Percentiles rank a stretch among this genome's conserved stretches.
These are phyloP conservation scores for Scaptomyza reducta DNA, from an alignment of 2,888 invertebrate species.

Conservation along the genomic window DNA sequence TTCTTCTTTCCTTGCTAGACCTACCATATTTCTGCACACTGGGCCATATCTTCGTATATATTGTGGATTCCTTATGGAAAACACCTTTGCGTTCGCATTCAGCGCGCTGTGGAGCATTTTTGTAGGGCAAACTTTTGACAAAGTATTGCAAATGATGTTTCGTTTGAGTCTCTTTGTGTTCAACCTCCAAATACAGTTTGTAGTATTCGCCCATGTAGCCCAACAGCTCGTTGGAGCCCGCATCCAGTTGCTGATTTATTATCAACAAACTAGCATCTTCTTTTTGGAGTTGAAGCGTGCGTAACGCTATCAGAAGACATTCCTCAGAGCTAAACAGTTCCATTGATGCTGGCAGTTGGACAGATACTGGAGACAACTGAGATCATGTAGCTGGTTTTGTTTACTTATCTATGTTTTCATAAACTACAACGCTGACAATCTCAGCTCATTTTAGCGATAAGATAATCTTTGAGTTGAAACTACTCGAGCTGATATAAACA, in stretches of 20 bases:
- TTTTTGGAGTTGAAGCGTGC: constrained; percentile 48
- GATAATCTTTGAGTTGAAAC: constrained; percentile 12
- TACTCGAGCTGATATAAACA: constrained; percentile 36
- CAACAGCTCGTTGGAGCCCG: constrained; percentile 66
- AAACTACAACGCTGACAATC: constrained; percentile 6
- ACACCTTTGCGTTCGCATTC: constrained; percentile 78
- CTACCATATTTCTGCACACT: constrained; percentile 76
- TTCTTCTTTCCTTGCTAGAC: constrained; percentile 12
- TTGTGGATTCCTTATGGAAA: constrained; percentile 70
- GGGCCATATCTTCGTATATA: constrained; percentile 74
- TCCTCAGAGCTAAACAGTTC: constrained; percentile 62
- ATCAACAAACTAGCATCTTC: constrained; percentile 48
- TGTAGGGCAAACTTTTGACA: constrained; percentile 75
- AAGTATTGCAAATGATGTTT: constrained; percentile 63
- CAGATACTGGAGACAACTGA: constrained; percentile 17
- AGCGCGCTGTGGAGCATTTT: constrained; percentile 66
- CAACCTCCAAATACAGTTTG: constrained; percentile 57
- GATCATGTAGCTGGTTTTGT: neutral
- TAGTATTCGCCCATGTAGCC: constrained; percentile 83
- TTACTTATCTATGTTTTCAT: no score
- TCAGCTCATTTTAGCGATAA: constrained; percentile 33
- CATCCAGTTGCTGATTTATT: constrained; percentile 44
- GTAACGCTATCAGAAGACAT: constrained; percentile 64
- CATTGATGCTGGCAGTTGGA: constrained; percentile 15
- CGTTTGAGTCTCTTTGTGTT: neutral